Evolutionary conservation across 2,888 invertebrate genomes (phyloP).

Genomic region (Brenthis ino): DNA sequence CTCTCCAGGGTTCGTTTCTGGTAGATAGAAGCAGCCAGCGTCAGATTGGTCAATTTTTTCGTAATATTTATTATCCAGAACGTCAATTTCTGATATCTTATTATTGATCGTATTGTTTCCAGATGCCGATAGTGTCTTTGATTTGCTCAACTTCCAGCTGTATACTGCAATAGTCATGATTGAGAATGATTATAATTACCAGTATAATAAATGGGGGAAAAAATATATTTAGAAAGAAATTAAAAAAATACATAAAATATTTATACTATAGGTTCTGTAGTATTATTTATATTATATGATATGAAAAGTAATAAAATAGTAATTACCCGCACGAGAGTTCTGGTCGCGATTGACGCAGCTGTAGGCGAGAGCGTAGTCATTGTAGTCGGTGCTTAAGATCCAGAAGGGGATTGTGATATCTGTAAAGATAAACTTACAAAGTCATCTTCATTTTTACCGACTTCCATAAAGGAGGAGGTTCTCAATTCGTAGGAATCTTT

Average conservation of each 20-base stretch:
- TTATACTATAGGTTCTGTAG: too few relatives aligned
- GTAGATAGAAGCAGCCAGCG: slow-evolving; percentile 62
- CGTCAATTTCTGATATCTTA: slow-evolving; percentile 48
- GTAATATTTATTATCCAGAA: slow-evolving; percentile 58
- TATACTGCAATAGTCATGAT: slow-evolving; percentile 53
- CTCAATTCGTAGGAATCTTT: too few relatives aligned
- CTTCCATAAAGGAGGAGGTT: too few relatives aligned
- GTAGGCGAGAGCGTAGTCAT: slow-evolving; percentile 82
- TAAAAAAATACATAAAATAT: too few relatives aligned
- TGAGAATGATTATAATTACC: too few relatives aligned
- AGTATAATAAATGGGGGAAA: too few relatives aligned
- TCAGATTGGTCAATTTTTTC: slow-evolving; percentile 54
- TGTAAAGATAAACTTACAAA: slow-evolving; percentile 36
- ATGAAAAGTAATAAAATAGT: too few relatives aligned
- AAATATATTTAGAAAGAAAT: too few relatives aligned
- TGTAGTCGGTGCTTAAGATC: slow-evolving; percentile 78
- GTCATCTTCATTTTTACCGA: too few relatives aligned
- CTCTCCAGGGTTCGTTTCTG: slow-evolving; percentile 54
- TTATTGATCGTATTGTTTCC: slow-evolving; percentile 50
- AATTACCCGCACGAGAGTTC: slow-evolving; percentile 58
- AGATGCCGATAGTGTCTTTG: slow-evolving; percentile 44
- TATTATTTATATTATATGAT: too few relatives aligned
- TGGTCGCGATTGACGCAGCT: slow-evolving; percentile 76
- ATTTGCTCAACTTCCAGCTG: slow-evolving; percentile 71
- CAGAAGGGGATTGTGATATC: slow-evolving; percentile 46